phyloP scores from a whole-genome alignment of 2,797 vertebrate genomes.

The Antennarius maculatus region DNA sequence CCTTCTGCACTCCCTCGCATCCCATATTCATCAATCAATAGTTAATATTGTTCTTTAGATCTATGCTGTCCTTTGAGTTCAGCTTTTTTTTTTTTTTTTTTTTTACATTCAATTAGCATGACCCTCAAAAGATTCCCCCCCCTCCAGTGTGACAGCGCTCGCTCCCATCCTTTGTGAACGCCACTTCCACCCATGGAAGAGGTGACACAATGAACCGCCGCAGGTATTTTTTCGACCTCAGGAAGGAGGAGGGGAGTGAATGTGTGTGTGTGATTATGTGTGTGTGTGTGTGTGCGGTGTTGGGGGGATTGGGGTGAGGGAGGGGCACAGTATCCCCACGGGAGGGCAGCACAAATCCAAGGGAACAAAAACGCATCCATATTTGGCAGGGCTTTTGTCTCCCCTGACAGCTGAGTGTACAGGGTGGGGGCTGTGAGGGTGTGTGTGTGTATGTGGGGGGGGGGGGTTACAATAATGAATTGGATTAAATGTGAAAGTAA shows the following conservation, averaged over 20 bases:
- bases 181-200: slow-evolving; percentile 62
- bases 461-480: slow-evolving; percentile 78
- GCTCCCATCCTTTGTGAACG: slow-evolving; percentile 54
- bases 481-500: slow-evolving; percentile 81
- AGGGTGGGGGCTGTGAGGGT: too few relatives aligned
- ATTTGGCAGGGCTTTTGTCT: slow-evolving; percentile 81
- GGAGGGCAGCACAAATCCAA: slow-evolving; percentile 76
- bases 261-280: slow-evolving; percentile 27
- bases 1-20: slow-evolving; percentile 4
- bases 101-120: slow-evolving; percentile 46
- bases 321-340: slow-evolving; percentile 67
- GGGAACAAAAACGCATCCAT: slow-evolving; percentile 80
- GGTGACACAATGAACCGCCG: slow-evolving; percentile 68
- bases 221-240: slow-evolving; percentile 69
- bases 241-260: slow-evolving; percentile 20
- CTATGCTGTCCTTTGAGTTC: slow-evolving; percentile 24
- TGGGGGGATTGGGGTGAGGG: slow-evolving; percentile 28
- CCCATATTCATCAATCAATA: slow-evolving; percentile 49
- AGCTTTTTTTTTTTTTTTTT: slow-evolving; percentile 11
- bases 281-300: slow-evolving; percentile 22
- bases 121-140: slow-evolving; percentile 40
- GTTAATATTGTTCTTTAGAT: slow-evolving; percentile 40
- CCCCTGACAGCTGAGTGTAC: slow-evolving; percentile 73
- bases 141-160: slow-evolving; percentile 38
- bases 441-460: not conserved